A percentile compares a stretch with the other conserved stretches of the same genome.
Conservation (phyloP, 2,113 vertebrate genomes). For the Galemys pyrenaicus region DNA sequence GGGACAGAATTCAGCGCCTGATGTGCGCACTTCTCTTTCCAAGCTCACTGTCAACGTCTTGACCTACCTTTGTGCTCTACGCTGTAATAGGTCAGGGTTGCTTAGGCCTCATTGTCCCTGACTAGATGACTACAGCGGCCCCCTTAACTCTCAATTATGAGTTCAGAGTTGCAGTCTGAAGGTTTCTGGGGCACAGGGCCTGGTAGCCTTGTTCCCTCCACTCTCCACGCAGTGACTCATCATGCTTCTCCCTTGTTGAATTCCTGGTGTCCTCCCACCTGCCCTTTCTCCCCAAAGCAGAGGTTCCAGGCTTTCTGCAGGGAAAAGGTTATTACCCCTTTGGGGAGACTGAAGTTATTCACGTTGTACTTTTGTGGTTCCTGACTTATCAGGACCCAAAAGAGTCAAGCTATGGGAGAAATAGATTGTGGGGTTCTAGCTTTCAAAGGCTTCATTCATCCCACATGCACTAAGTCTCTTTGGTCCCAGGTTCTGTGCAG, state of each 20-base stretch:
- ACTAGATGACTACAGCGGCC: not conserved
- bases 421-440: not conserved
- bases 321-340: no score
- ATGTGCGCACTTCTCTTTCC: not conserved
- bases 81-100: not conserved
- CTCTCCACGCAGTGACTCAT: not conserved
- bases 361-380: not conserved
- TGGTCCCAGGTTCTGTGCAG: not conserved
- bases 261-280: accelerated
- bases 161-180: no score
- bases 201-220: not conserved
- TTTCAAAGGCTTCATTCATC: not conserved
- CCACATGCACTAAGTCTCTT: not conserved
- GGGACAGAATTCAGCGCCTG: not conserved
- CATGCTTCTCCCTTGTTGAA: not conserved
- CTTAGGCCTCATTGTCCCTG: not conserved
- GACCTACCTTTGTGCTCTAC: not conserved
- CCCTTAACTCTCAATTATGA: no score
- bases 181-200: no score
- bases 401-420: not conserved
- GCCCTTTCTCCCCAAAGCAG: accelerated
- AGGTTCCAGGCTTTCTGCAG: not conserved
- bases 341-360: not conserved
- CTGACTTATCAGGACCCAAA: not conserved
- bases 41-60: not conserved